Base-by-base conservation (phyloP, 2,797 vertebrate genomes). In the Lepidocolaptes lacrymiger region DNA sequence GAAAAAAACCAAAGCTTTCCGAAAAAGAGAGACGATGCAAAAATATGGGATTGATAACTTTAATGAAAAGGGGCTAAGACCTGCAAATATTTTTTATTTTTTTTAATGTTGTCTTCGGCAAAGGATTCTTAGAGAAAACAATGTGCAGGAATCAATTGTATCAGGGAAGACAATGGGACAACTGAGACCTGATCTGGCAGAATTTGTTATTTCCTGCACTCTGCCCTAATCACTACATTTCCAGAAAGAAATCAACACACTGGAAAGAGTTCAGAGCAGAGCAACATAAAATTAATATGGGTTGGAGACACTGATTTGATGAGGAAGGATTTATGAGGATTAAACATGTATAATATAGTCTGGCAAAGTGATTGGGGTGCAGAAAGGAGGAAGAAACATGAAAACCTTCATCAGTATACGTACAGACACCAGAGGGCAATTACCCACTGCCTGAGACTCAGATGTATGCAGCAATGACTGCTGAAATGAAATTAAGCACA, bases 401-500 rank as follows among this genome's bases (percentile, higher is more conserved):
- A 91, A 89, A 91, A 92, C 8, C 30, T 76, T 86, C 32, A 34
- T 7, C 22, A 94, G 69, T 16, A 88, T 93, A 95, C 30, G 8
- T 94, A 95, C 91, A 93, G 89, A 96, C 85, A 94, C 73, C 91
- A 96, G 73, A 93, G 82, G 91, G 87, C 81, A 94, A 97, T 69
- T 96, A 96, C 85, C 89, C 79, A 96, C 76, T 88, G 87, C 85
- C 79, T 76, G 82, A 92, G 85, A 93, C 58, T 84, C 89, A 66
- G 73, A 78, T 41, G 74, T 19, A 74, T 44, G 80, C 83, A 96
- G 73, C 84, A 95, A 91, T 88, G 74, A 89, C 85, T 96, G 83
- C 66, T 93, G 91, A 74, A 96, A 94, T 86, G 81, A 94, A 93
- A 96, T 79, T 67, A 92, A 92, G 69, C 54, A 89, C 21, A 92